Evolutionary conservation across 2,888 invertebrate genomes (phyloP), one percentile per base, ranked within the genome.

Genomic region (Anorthoa munda): DNA sequence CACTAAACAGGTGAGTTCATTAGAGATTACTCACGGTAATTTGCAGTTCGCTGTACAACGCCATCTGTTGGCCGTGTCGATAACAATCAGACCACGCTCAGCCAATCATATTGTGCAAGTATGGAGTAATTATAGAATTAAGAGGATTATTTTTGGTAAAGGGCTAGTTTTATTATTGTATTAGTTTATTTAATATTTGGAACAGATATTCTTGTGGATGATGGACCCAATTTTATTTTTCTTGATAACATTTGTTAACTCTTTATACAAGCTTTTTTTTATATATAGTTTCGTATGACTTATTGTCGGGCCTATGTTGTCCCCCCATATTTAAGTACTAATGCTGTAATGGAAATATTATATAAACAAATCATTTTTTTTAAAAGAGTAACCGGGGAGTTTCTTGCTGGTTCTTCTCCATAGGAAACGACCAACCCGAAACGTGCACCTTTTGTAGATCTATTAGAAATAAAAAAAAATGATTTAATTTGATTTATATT

Each of bases 21-120:
- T 95, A 95, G 79, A 92, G 93, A 95, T 95, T 95, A 94, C 90
- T 89, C 90, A 92, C 94, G 94, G 90, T 92, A 90, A 94, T 94
- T 94, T 92, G 91, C 89, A 84, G 87, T 65, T 23, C 53, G 18
- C 17, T 23, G 21, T 79, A 79, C 86, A 92, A 83, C 93, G 92
- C 94, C 95, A 95, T 95, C 95, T 95, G 95, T 93, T 89, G 91
- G 76, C 74, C 76, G 83, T 87, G 90, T 90, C 90, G 90, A 92
- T 91, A 87, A 85, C 87, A 83, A 93, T 93, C 89, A 87, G 79
- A 84, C 81, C 82, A 84, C 86, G 82, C 61, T 69, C 45, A 69
- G 59, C 58, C 66, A 77, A 72, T 81, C 75, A 67, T 60, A 80
- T 87, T 86, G 87, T 82, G 73, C 60, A 75, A 53, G 81, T 65